These are phyloP conservation scores for Malurus melanocephalus DNA, from an alignment of 2,113 vertebrate genomes.

Conservation along the genomic window DNA sequence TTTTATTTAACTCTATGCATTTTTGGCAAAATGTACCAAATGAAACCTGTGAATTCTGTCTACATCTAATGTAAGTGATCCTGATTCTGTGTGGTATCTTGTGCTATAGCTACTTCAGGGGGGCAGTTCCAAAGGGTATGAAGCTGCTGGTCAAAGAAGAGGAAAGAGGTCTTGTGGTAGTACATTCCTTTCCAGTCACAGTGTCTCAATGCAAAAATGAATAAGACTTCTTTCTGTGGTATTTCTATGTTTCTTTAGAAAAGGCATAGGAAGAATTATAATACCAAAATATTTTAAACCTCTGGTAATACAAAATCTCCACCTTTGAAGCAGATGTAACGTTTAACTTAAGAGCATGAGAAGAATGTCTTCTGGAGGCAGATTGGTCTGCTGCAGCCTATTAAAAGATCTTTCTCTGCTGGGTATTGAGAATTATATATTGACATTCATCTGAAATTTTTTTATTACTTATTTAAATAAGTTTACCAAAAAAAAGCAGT, in stretches of 20 bases:
- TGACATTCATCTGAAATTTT: background rate
- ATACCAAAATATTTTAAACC: background rate
- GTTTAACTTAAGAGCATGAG: background rate
- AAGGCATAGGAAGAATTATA: background rate
- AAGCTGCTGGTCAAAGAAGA: background rate
- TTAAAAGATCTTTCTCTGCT: background rate
- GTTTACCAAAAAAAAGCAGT: too few species aligned
- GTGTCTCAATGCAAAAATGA: background rate
- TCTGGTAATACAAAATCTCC: background rate
- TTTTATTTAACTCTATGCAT: background rate
- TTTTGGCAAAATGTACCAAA: background rate
- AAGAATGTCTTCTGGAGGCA: background rate
- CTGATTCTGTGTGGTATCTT: background rate
- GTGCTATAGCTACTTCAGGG: background rate
- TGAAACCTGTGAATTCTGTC: accelerated
- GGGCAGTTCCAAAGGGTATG: background rate
- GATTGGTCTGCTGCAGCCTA: background rate
- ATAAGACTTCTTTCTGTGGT: background rate
- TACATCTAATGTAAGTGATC: background rate
- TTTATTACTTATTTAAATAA: background rate
- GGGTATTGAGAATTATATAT: background rate
- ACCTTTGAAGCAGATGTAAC: background rate
- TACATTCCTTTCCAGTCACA: background rate
- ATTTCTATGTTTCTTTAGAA: background rate
- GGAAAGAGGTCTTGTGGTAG: background rate